Evolutionary conservation across 2,797 vertebrate genomes (phyloP).

Genomic region (Eospalax fontanierii): DNA sequence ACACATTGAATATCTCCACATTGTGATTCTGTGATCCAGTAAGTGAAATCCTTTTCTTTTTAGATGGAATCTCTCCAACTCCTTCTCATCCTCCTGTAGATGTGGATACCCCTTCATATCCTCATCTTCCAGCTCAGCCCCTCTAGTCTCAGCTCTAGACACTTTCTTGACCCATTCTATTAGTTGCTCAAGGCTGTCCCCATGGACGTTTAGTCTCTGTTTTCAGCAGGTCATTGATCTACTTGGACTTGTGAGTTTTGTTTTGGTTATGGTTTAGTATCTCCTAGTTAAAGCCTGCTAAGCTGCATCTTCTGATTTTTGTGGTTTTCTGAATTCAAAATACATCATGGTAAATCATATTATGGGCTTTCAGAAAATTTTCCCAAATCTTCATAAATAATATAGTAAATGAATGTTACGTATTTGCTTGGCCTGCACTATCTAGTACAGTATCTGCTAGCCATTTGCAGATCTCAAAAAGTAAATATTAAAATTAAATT

Average conservation of each 20-base stretch:
- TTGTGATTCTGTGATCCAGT: conserved; percentile 53
- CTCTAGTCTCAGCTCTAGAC: background rate
- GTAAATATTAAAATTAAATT: conserved; percentile 13
- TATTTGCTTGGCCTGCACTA: background rate
- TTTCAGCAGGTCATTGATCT: background rate
- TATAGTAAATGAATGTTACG: no score
- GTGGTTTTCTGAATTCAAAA: conserved; percentile 38
- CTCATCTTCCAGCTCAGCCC: background rate
- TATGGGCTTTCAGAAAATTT: conserved; percentile 31
- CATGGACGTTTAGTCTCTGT: background rate
- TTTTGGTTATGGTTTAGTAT: conserved; percentile 57
- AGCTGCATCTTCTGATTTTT: conserved; percentile 47
- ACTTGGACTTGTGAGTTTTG: conserved; percentile 26
- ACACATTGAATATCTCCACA: background rate
- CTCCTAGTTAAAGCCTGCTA: conserved; percentile 13
- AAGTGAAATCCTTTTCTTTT: conserved; percentile 44
- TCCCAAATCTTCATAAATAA: background rate
- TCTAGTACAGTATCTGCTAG: background rate
- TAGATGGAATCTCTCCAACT: conserved; percentile 20
- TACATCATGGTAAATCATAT: background rate
- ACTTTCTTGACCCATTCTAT: background rate
- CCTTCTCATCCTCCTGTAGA: conserved; percentile 16
- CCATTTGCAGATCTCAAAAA: background rate
- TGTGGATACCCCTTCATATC: background rate
- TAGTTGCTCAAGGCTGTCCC: background rate